These are phyloP conservation scores for Odontothrips loti DNA, from an alignment of 2,888 invertebrate species.

Conservation along the genomic window DNA sequence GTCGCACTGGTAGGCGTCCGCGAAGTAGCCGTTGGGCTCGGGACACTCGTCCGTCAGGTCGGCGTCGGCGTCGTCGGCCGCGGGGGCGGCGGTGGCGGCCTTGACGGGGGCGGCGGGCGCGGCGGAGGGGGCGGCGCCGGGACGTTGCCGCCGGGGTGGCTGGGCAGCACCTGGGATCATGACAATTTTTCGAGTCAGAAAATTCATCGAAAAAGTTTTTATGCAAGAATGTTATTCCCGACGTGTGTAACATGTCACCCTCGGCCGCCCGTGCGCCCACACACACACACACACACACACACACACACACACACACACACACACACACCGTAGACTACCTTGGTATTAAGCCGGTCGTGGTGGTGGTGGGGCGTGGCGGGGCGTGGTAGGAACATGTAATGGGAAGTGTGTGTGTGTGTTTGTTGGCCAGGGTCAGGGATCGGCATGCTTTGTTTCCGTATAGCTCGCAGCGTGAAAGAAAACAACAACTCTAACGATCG, in stretches of 20 bases:
- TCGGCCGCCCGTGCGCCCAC: too few species aligned
- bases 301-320: background rate
- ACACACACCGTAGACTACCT: constrained; percentile 13
- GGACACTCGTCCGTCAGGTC: constrained; percentile 63
- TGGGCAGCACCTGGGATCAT: background rate
- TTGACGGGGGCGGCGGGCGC: constrained; percentile 34
- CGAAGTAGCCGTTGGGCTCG: constrained; percentile 75
- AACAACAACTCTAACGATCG: too few species aligned
- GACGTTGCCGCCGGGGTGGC: constrained; percentile 25
- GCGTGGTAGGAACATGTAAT: background rate
- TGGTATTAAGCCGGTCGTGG: too few species aligned
- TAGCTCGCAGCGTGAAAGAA: too few species aligned
- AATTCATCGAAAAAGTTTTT: too few species aligned
- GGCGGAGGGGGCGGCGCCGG: constrained; percentile 41
- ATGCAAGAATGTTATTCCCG: too few species aligned
- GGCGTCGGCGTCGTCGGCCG: constrained; percentile 35
- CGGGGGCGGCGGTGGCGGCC: constrained; percentile 39
- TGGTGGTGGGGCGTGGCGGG: background rate
- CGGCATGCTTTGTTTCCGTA: too few species aligned
- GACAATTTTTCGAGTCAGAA: background rate
- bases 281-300: too few species aligned
- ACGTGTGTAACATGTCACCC: too few species aligned
- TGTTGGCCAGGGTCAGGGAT: constrained; percentile 19
- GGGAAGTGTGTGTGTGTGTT: constrained; percentile 7
- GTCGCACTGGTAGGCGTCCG: constrained; percentile 81